A percentile compares a stretch with the other conserved stretches of the same genome.
phyloP scores from a whole-genome alignment of 2,797 vertebrate species.

The Smutsia gigantea region DNA sequence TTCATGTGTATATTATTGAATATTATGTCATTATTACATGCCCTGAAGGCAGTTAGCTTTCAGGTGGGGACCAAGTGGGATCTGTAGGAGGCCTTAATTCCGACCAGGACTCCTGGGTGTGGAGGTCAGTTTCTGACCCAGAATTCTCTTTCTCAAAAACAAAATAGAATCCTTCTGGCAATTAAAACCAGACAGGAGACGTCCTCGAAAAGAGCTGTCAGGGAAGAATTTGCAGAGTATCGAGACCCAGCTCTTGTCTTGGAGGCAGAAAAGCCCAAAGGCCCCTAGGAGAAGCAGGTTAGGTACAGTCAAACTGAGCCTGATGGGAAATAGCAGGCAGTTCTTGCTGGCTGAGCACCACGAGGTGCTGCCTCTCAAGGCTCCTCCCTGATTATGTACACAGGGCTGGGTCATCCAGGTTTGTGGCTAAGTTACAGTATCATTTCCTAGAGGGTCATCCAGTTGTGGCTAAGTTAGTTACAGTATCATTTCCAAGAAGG shows the following conservation, averaged over 20 bases:
- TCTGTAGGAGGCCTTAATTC: neutral
- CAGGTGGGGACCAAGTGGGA: neutral
- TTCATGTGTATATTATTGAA: fast-evolving
- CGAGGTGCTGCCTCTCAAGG: neutral
- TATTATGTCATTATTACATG: neutral
- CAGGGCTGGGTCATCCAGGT: neutral
- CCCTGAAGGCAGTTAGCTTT: neutral
- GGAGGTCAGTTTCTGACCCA: neutral
- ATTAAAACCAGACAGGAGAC: neutral
- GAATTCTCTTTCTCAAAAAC: neutral
- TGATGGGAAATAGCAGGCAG: neutral
- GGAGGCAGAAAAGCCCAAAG: neutral
- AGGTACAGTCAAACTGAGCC: neutral
- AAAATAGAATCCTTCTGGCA: neutral
- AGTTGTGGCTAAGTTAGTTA: neutral
- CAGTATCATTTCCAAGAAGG: neutral
- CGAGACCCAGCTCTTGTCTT: neutral
- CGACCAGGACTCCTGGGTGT: neutral
- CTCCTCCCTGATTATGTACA: no score
- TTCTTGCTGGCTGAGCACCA: neutral
- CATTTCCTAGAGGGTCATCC: neutral
- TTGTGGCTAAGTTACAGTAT: neutral
- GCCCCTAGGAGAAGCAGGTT: fast-evolving
- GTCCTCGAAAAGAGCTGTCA: neutral
- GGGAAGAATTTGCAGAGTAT: neutral